Conservation (phyloP, 2,888 invertebrate genomes). For the Hanleya hanleyi region DNA sequence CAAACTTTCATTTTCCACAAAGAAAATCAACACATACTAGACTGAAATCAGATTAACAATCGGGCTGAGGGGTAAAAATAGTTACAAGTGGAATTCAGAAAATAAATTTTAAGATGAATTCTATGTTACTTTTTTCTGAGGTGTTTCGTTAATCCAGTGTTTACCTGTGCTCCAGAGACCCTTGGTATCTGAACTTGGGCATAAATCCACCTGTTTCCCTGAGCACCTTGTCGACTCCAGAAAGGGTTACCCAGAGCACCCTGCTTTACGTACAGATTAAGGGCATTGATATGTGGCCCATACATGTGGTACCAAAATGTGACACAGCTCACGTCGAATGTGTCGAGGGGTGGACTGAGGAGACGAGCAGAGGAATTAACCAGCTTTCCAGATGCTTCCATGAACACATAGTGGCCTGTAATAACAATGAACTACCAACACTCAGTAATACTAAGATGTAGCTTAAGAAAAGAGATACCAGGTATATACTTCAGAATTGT, state of each 20-base stretch:
- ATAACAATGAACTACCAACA: constrained; percentile 8
- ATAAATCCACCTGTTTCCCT: constrained; percentile 37
- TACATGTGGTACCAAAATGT: constrained; percentile 72
- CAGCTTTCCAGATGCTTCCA: constrained; percentile 49
- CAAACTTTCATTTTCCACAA: too few relatives aligned
- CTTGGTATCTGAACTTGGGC: constrained; percentile 22
- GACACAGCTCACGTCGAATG: constrained; percentile 47
- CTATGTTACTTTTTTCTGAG: too few relatives aligned
- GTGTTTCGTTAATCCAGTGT: too few relatives aligned
- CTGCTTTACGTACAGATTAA: constrained; percentile 49
- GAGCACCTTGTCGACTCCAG: constrained; percentile 39
- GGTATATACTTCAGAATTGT: too few relatives aligned
- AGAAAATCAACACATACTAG: too few relatives aligned
- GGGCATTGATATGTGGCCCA: constrained; percentile 59
- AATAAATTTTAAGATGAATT: too few relatives aligned
- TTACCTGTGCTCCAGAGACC: neutral
- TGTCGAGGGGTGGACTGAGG: constrained; percentile 44
- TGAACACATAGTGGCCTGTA: constrained; percentile 66
- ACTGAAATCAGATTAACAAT: too few relatives aligned
- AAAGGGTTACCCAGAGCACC: constrained; percentile 26
- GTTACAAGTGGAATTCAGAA: too few relatives aligned
- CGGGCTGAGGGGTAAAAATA: too few relatives aligned
- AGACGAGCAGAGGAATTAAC: constrained; percentile 57
- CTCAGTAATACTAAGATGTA: too few relatives aligned
- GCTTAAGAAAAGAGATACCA: too few relatives aligned